Evolutionary conservation across 2,113 vertebrate species (phyloP).

Genomic region (Leptobrachium ailaonicum): DNA sequence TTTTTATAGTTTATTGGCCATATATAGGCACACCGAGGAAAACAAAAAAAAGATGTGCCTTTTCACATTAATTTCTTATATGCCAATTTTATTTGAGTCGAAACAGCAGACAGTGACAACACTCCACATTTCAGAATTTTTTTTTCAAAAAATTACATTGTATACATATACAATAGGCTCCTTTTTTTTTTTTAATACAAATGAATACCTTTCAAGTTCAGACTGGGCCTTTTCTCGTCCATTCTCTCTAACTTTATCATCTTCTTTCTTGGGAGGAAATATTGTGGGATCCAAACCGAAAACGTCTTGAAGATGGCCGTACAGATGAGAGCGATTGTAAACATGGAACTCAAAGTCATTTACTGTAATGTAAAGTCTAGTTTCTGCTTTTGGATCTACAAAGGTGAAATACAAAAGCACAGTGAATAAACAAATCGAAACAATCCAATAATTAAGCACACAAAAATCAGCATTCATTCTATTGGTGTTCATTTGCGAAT

Average conservation of each 20-base stretch:
- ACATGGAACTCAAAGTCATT: conserved; percentile 98
- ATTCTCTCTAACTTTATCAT: conserved; percentile 75
- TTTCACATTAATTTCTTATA: no score
- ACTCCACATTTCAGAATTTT: no score
- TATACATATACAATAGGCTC: no score
- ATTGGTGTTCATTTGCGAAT: no score
- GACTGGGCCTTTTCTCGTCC: conserved; percentile 70
- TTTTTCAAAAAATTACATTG: no score
- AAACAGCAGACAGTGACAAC: no score
- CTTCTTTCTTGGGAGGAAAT: conserved; percentile 79
- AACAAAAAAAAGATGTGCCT: no score
- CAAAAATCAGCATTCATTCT: no score
- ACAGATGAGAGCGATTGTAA: conserved; percentile 94
- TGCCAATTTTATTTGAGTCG: no score
- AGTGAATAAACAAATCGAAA: not conserved
- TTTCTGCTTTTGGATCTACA: conserved; percentile 95
- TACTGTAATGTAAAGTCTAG: conserved; percentile 90
- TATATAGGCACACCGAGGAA: no score
- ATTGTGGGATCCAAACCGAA: conserved; percentile 95
- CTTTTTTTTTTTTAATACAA: no score
- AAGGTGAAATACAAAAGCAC: conserved; percentile 9
- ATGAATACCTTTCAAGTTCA: conserved; percentile 79
- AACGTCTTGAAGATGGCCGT: conserved; percentile 87
- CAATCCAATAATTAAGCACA: not conserved
- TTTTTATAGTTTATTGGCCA: no score